Evolutionary conservation across 2,797 vertebrate species (phyloP).

Genomic region (Huso huso): DNA sequence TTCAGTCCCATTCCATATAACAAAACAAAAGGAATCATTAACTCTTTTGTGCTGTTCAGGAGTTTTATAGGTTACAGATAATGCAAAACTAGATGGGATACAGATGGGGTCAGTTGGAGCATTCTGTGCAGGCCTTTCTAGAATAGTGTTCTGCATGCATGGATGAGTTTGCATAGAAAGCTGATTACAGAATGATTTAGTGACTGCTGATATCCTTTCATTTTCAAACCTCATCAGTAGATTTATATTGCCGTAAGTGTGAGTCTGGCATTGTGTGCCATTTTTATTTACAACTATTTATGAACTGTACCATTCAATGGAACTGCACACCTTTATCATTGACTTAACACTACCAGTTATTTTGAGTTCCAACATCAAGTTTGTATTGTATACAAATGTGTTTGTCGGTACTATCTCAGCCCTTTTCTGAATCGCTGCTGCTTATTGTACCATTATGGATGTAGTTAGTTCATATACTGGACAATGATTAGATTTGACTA

Average conservation of each 20-base stretch:
- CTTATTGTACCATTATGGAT: slow-evolving; percentile 9
- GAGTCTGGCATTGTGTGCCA: slow-evolving; percentile 41
- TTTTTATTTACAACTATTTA: slow-evolving; percentile 49
- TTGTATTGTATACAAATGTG: slow-evolving; percentile 26
- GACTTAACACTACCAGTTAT: slow-evolving; percentile 42
- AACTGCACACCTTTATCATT: slow-evolving; percentile 25
- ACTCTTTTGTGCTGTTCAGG: slow-evolving; percentile 81
- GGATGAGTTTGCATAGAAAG: slow-evolving; percentile 59
- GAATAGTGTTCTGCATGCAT: slow-evolving; percentile 59
- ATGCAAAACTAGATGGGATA: slow-evolving; percentile 74
- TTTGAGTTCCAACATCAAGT: slow-evolving; percentile 45
- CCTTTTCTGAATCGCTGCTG: slow-evolving; percentile 27
- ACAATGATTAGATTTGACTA: no score
- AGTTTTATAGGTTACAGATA: slow-evolving; percentile 78
- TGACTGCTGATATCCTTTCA: slow-evolving; percentile 51
- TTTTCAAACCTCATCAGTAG: slow-evolving; percentile 49
- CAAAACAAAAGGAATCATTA: slow-evolving; percentile 81
- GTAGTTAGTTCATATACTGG: no score
- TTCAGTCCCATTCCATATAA: slow-evolving; percentile 55
- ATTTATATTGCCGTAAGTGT: slow-evolving; percentile 50
- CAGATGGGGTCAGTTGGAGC: slow-evolving; percentile 76
- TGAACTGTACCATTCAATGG: slow-evolving; percentile 42
- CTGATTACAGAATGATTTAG: slow-evolving; percentile 80
- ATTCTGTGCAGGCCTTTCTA: slow-evolving; percentile 58
- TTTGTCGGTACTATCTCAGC: slow-evolving; percentile 44